Evolutionary conservation across 1,140 invertebrate genomes (phyloP).

Genomic region (Sitobion miscanthi): DNA sequence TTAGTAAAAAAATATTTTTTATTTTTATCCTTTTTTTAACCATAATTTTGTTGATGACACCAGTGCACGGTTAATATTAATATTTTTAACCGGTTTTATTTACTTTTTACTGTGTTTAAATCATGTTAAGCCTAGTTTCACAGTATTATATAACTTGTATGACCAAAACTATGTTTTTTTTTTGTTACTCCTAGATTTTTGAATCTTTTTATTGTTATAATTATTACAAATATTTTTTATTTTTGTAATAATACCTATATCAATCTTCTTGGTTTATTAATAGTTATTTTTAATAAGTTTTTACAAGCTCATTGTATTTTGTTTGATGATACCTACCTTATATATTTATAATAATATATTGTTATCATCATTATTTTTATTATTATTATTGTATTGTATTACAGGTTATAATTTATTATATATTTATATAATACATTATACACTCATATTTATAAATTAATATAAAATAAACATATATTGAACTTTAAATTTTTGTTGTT

Average conservation of each 20-base stretch:
- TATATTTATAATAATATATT: slow-evolving; percentile 44
- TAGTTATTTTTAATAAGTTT: slow-evolving; percentile 15
- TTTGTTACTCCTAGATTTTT: slow-evolving; percentile 51
- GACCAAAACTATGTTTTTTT: slow-evolving; percentile 43
- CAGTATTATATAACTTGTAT: slow-evolving; percentile 34
- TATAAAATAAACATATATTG: slow-evolving; percentile 26
- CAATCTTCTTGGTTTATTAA: slow-evolving; percentile 13
- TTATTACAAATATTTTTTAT: slow-evolving; percentile 23
- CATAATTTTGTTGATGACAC: not conserved
- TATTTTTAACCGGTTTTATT: not conserved
- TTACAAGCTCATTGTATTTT: slow-evolving; percentile 24
- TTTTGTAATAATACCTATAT: slow-evolving; percentile 29
- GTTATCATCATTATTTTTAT: slow-evolving; percentile 36
- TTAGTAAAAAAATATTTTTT: not conserved
- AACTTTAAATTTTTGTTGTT: not conserved
- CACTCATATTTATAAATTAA: not conserved
- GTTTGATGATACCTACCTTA: slow-evolving; percentile 19
- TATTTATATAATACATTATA: slow-evolving; percentile 31
- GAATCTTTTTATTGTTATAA: slow-evolving; percentile 45
- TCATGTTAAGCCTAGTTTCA: slow-evolving; percentile 13
- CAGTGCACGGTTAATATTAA: not conserved
- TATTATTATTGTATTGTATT: slow-evolving; percentile 44
- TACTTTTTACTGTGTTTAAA: slow-evolving; percentile 30
- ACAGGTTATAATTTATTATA: slow-evolving; percentile 50
- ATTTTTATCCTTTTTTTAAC: not conserved